phyloP scores from a whole-genome alignment of 30 jellyfish, hydroid and myxozoan species.

The Hydractinia echinata region DNA sequence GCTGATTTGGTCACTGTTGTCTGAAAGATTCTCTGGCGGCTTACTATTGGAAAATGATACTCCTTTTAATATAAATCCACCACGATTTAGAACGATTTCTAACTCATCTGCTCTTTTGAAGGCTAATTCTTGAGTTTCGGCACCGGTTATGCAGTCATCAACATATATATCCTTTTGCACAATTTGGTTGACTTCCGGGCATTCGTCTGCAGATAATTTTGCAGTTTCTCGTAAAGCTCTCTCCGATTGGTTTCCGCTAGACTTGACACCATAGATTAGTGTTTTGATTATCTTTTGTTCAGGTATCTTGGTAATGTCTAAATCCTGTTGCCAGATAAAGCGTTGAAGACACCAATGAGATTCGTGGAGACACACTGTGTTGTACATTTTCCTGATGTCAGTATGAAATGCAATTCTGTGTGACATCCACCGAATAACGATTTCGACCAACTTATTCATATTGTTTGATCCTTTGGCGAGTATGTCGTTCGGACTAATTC shows the following conservation, averaged over 20 bases:
- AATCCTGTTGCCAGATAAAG: no score
- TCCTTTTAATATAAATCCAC: conserved; percentile 2
- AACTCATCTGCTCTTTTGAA: conserved; percentile 11
- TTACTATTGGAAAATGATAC: not conserved
- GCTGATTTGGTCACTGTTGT: no score
- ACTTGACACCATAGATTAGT: no score
- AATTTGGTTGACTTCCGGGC: not conserved
- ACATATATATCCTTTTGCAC: conserved; percentile 15
- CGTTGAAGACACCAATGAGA: no score
- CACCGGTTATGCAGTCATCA: conserved; percentile 28
- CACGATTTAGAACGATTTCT: no score
- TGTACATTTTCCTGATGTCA: conserved; percentile 16
- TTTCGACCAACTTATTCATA: conserved; percentile 23
- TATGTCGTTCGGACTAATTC: not conserved
- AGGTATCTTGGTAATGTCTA: not conserved
- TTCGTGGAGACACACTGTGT: conserved; percentile 3
- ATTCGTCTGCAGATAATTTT: not conserved
- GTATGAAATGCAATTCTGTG: not conserved
- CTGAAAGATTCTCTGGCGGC: not conserved
- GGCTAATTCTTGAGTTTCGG: not conserved
- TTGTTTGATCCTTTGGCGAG: not conserved
- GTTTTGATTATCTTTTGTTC: conserved; percentile 7
- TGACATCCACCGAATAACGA: conserved; percentile 27
- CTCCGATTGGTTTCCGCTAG: no score
- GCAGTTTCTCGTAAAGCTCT: not conserved